phyloP scores from a whole-genome alignment of 2,113 vertebrate genomes.

The Andinoacara biseriatus region DNA sequence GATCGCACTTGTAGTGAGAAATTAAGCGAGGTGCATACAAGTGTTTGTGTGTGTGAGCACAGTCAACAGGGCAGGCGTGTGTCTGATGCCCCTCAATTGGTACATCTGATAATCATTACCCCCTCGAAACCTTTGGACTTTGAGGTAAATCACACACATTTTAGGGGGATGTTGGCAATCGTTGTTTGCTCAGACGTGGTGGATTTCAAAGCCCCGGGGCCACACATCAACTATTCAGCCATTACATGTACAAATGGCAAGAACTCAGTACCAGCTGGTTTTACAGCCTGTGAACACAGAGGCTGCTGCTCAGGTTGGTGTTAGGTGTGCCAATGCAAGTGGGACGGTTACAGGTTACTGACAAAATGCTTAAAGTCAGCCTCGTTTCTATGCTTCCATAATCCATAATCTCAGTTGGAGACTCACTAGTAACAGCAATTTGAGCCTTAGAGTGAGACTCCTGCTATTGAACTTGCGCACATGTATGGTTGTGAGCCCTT shows the following conservation, averaged over 20 bases:
- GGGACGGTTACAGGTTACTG: neutral
- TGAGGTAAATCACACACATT: slow-evolving; percentile 58
- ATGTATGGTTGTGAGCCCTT: neutral
- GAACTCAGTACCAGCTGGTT: neutral
- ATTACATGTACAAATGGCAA: neutral
- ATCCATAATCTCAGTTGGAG: neutral
- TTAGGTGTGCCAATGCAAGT: neutral
- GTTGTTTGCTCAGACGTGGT: slow-evolving; percentile 58
- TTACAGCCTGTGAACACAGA: neutral
- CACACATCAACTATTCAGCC: neutral
- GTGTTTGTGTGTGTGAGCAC: slow-evolving; percentile 18
- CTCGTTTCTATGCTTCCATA: neutral
- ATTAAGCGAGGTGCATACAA: slow-evolving; percentile 20
- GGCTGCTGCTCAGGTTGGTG: neutral
- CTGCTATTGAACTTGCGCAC: neutral
- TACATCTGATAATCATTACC: slow-evolving; percentile 70
- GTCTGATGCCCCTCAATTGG: slow-evolving; percentile 47
- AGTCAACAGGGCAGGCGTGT: slow-evolving; percentile 20
- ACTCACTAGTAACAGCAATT: neutral
- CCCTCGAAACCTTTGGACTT: slow-evolving; percentile 40
- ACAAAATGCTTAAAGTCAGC: neutral
- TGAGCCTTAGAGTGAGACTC: neutral
- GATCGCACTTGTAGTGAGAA: slow-evolving; percentile 15
- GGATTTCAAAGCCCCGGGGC: slow-evolving; percentile 31
- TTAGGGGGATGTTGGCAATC: slow-evolving; percentile 45